Conservation (phyloP, 2,113 vertebrate species). For the Entomyzon cyanotis region DNA sequence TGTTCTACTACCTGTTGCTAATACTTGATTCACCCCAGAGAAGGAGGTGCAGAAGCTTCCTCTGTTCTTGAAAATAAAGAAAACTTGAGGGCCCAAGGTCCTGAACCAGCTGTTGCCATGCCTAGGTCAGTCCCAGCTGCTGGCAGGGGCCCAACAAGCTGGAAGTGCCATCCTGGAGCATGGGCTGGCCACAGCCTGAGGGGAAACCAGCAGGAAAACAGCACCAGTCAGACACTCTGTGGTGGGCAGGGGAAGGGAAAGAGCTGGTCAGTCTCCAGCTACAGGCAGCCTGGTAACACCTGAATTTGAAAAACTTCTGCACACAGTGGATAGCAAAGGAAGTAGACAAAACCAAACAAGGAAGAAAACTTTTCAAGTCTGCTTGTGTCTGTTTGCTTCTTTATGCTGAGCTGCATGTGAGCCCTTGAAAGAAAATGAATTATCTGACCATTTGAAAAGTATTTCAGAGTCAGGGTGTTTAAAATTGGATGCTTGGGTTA, state of each 20-base stretch:
- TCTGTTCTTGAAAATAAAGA: not conserved
- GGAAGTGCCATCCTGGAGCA: not conserved
- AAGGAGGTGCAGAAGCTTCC: not conserved
- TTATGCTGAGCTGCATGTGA: not conserved
- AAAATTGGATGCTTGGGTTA: not conserved
- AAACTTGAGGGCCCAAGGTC: not conserved
- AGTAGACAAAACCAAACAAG: not conserved
- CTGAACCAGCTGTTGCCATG: not conserved
- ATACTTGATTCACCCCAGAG: not conserved
- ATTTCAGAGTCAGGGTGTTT: not conserved
- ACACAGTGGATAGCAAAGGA: not conserved
- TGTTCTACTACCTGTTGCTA: not conserved
- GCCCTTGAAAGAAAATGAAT: not conserved
- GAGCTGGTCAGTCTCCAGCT: not conserved
- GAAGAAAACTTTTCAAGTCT: not conserved
- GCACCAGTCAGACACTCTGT: fast-evolving
- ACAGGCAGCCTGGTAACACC: not conserved
- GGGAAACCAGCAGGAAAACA: not conserved
- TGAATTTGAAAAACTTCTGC: not conserved
- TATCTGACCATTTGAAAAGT: not conserved
- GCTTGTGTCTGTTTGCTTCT: not conserved
- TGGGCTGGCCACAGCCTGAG: fast-evolving
- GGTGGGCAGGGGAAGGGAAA: not conserved
- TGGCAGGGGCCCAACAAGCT: not conserved
- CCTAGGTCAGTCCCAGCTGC: too few relatives aligned